Evolutionary conservation across 2,888 invertebrate genomes (phyloP), one percentile per base, ranked within the genome.

Genomic region (Caenorhabditis uteleia): DNA sequence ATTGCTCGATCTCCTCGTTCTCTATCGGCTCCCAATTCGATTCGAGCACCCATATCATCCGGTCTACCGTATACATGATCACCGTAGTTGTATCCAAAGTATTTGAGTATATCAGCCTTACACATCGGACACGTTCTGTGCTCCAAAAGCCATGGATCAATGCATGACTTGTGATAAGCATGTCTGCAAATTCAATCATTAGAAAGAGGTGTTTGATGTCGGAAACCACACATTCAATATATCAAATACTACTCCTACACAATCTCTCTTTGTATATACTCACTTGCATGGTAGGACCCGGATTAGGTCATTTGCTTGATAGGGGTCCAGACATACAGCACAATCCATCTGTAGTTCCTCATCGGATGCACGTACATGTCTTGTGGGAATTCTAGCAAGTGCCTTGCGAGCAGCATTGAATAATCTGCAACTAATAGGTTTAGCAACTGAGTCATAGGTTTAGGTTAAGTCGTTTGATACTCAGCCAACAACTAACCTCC

Each of bases 111-210:
- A 85, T 95, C 94, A 89, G 92, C 89, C 85, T 94, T 94, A 86
- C 94, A 95, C 92, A 95, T 93, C 10, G 94, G 94, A 85, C 94
- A 95, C 29, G 93, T 93, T 70, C 93, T 88, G 85, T 94, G 93
- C 83, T 94, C 93, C 82, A 95, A 86, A 62, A 95, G 87, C 94
- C 94, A 95, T 18, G 93, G 94, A 86, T 95, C 94, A 82, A 95
- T 93, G 87, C 94, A 95, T 80, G 88, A 89, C 87, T 93, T 93
- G 87, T 95, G 94, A 86, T 93, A 95, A 83, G 93, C 91, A 85
- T 95, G 94, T 83, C 93, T 93, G 87, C 1, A 88, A 84, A 29
- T 23, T 7, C 3, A 25, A n/a, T n/a, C 26, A 21, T 36, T 38
- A 8, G 20, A 21, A 68, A 46, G n/a, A 10, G 10, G 29, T 8